phyloP scores from a whole-genome alignment of 2,888 invertebrate species.

The Drosophila helvetica region DNA sequence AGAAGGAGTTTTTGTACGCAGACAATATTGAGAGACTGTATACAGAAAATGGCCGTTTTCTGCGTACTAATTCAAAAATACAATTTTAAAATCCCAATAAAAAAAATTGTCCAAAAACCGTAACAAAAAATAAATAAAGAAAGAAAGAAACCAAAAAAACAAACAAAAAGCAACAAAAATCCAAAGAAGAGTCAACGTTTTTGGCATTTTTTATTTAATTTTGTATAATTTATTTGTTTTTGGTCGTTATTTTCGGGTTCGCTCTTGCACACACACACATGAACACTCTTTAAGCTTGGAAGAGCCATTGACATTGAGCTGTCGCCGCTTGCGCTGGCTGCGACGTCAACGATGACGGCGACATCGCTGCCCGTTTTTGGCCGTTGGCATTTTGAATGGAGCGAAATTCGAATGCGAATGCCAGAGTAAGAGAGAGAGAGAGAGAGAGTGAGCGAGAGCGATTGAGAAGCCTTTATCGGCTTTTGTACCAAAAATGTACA shows the following conservation, averaged over 20 bases:
- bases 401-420: neutral
- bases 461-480: constrained; percentile 27
- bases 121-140: neutral
- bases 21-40: neutral
- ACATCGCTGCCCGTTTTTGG: constrained; percentile 63
- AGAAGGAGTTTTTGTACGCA: neutral
- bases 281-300: constrained; percentile 6
- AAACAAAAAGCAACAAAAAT: constrained; percentile 20
- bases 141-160: constrained; percentile 16
- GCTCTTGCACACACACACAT: constrained; percentile 18
- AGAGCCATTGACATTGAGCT: constrained; percentile 75
- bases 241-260: constrained; percentile 9
- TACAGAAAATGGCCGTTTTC: too few relatives aligned
- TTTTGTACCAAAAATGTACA: constrained; percentile 65
- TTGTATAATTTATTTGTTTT: constrained; percentile 64
- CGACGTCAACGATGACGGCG: constrained; percentile 16
- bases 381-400: constrained; percentile 66
- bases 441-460: neutral
- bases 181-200: constrained; percentile 54
- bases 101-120: constrained; percentile 9
- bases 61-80: neutral
- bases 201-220: constrained; percentile 53
- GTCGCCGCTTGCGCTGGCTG: constrained; percentile 48
- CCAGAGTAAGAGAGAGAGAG: neutral
- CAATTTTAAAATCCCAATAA: neutral